phyloP scores from a whole-genome alignment of 1,140 invertebrate genomes.

The Lepidurus arcticus region DNA sequence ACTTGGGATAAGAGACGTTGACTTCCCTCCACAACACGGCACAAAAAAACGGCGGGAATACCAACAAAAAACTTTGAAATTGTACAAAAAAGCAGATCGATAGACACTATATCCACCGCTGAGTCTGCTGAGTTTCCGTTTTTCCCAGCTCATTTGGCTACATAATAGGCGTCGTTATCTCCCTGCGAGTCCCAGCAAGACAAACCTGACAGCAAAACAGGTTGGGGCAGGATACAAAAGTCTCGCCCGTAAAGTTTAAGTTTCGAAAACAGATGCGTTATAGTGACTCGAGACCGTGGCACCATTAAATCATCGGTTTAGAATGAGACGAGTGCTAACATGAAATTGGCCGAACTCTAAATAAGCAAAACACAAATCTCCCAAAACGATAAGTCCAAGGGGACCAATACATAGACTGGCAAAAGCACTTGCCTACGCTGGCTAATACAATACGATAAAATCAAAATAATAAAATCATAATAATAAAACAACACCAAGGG shows the following conservation, averaged over 20 bases:
- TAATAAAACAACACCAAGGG: too few species aligned
- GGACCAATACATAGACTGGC: too few species aligned
- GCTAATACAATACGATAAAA: too few species aligned
- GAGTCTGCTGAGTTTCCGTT: background rate
- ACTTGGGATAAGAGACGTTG: background rate
- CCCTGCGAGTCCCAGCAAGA: constrained; percentile 1
- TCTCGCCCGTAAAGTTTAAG: background rate
- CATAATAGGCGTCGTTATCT: constrained; percentile 2
- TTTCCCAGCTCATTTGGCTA: constrained; percentile 18
- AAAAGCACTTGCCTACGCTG: too few species aligned
- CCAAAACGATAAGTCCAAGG: too few species aligned
- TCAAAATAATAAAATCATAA: too few species aligned
- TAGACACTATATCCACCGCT: background rate
- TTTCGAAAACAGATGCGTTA: background rate
- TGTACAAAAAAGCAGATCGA: background rate
- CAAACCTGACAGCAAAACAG: background rate
- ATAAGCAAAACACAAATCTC: too few species aligned
- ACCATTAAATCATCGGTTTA: background rate
- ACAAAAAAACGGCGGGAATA: background rate
- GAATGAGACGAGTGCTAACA: background rate
- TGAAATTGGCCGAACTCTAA: too few species aligned
- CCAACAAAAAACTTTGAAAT: background rate
- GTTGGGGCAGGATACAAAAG: background rate
- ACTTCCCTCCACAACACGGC: background rate
- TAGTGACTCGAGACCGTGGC: background rate